A percentile compares a stretch with the other conserved stretches of the same genome.
phyloP scores from a whole-genome alignment of 2,113 vertebrate genomes.

The Serinus canaria region DNA sequence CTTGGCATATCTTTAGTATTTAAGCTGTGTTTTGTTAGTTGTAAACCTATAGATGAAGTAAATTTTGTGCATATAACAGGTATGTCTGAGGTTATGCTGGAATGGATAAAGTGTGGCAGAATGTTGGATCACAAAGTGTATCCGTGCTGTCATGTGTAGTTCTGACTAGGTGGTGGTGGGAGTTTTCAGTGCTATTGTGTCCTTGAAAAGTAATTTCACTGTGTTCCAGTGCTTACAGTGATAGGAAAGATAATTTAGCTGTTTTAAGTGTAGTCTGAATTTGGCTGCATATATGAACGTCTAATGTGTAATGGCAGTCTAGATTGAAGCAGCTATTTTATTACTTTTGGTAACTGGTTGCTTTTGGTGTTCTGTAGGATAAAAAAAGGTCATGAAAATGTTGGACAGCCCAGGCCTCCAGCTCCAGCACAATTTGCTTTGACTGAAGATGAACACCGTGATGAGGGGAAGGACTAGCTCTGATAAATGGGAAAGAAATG shows the following conservation, averaged over 20 bases:
- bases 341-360: not conserved
- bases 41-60: not conserved
- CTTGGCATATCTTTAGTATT: not conserved
- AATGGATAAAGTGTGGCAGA: not conserved
- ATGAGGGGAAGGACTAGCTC: constrained; percentile 26
- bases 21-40: not conserved
- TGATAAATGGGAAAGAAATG: constrained; percentile 39
- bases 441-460: constrained; percentile 4
- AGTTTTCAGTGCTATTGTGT: not conserved
- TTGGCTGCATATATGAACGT: not conserved
- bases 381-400: constrained; percentile 14
- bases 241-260: not conserved
- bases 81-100: not conserved
- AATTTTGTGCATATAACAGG: not conserved
- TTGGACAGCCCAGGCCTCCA: not conserved
- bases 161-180: not conserved
- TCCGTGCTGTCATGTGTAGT: not conserved
- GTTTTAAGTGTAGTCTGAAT: not conserved
- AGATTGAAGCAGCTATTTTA: not conserved
- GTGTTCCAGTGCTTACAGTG: not conserved
- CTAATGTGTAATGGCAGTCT: not conserved
- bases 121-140: not conserved
- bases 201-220: not conserved
- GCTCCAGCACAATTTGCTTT: not conserved
- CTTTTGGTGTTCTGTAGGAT: not conserved